A percentile compares a stretch with the other conserved stretches of the same genome.
phyloP scores from a whole-genome alignment of 2,888 invertebrate genomes.

The Tipula lateralis region DNA sequence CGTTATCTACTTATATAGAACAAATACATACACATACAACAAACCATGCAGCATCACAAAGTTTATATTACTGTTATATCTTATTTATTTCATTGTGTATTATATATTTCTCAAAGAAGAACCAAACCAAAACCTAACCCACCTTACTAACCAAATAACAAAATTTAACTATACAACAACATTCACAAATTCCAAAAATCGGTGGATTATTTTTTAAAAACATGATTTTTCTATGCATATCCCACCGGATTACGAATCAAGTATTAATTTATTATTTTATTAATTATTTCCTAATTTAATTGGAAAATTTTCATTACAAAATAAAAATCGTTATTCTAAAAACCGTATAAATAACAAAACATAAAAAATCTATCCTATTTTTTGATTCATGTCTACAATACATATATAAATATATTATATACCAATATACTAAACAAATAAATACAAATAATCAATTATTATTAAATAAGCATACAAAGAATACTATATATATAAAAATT shows the following conservation, averaged over 20 bases:
- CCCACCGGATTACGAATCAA: not conserved
- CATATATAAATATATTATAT: not conserved
- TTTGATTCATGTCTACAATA: constrained; percentile 20
- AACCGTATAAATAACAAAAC: not conserved
- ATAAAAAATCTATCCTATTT: constrained; percentile 1
- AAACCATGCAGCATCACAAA: not conserved
- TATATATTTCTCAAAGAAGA: not conserved
- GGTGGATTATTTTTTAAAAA: constrained; percentile 13
- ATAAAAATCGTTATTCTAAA: not conserved
- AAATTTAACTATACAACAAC: not conserved
- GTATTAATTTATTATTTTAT: not conserved
- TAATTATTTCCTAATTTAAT: not conserved
- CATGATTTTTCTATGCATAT: not conserved
- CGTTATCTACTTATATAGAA: not conserved
- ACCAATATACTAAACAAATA: not conserved
- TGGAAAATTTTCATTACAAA: not conserved
- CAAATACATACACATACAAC: not conserved
- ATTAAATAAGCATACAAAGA: not conserved
- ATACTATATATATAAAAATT: not conserved
- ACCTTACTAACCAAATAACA: not conserved
- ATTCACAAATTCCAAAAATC: not conserved
- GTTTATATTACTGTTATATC: not conserved
- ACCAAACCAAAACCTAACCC: not conserved
- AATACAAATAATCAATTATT: constrained; percentile 19
- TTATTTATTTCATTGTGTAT: not conserved